Evolutionary conservation across 1,140 invertebrate species (phyloP), one percentile per base, ranked within the genome.

Genomic region (Drosophila rufa): DNA sequence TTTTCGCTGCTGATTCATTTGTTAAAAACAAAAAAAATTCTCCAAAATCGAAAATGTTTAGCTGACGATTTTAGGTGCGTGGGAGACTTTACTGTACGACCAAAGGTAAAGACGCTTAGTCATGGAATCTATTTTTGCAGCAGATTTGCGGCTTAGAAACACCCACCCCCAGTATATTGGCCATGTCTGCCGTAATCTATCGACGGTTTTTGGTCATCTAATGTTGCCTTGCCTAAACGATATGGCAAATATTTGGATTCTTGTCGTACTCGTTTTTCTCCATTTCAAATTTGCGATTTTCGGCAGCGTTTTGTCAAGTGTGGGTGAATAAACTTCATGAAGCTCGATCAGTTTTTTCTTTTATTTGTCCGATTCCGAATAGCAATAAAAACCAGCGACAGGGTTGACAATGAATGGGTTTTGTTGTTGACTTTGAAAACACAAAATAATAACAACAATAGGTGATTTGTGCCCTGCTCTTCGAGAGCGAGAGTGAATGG

Each of bases 271-370:
- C 55, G 55, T 73, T 71, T 51, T 73, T 60, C 45, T 85, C 65
- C 68, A 38, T 57, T 47, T 80, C 66, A 69, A 56, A 66, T 50
- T 59, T 42, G 30, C 40, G 62, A 66, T 48, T 64, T 75, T 56
- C 36, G 57, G 30, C 60, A 14, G 43, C 47, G 38, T 82, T 73
- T 66, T 48, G 57, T 17, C 40, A 55, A 80, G 81, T 83, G 84
- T 87, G 84, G 83, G 80, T 87, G 84, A 87, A 87, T 84, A 87
- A 87, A 89, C 84, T 89, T 86, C 70, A 83, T 56, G 83, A 53
- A 70, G 76, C 19, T 78, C 75, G 67, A 83, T 64, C 53, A 25
- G 30, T 62, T 64, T 19, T 45, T 40, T 67, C 42, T 64, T 22
- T 42, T 58, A 50, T 67, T 43, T 67, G 50, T 42, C 22, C 70